These are phyloP conservation scores for Glyphotaelius pellucidus DNA, from an alignment of 2,888 invertebrate genomes.

Conservation along the genomic window DNA sequence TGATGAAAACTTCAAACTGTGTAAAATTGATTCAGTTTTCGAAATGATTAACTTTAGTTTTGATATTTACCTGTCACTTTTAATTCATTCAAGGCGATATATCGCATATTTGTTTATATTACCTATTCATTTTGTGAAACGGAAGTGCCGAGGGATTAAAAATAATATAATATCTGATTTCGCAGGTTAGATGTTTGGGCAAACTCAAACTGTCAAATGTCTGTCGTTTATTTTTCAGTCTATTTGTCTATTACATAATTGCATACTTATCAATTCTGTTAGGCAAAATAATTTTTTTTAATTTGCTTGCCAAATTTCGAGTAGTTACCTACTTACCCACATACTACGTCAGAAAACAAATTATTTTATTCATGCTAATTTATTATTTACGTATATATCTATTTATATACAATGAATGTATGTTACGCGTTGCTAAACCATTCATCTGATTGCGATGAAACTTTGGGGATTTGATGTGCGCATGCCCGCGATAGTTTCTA, in stretches of 20 bases:
- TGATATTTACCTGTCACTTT: not conserved
- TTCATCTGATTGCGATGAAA: too few species aligned
- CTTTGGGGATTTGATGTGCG: too few species aligned
- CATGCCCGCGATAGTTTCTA: too few species aligned
- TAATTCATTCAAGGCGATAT: not conserved
- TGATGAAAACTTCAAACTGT: not conserved
- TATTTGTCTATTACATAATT: not conserved
- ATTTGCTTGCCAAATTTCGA: not conserved
- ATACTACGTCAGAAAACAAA: not conserved
- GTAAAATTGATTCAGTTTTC: not conserved
- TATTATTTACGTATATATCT: too few species aligned
- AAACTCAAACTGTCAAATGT: not conserved
- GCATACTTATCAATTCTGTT: not conserved
- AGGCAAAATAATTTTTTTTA: too few species aligned
- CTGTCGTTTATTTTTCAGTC: too few species aligned
- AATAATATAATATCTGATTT: not conserved
- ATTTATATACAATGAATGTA: too few species aligned
- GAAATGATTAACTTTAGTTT: not conserved
- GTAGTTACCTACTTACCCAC: not conserved
- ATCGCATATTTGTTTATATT: not conserved
- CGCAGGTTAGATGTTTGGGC: not conserved
- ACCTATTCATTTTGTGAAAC: not conserved
- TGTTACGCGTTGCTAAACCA: too few species aligned
- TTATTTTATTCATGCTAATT: not conserved
- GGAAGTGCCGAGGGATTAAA: not conserved